Evolutionary conservation across 2,113 vertebrate genomes (phyloP), one percentile per base, ranked within the genome.

Genomic region (Pedetes capensis): DNA sequence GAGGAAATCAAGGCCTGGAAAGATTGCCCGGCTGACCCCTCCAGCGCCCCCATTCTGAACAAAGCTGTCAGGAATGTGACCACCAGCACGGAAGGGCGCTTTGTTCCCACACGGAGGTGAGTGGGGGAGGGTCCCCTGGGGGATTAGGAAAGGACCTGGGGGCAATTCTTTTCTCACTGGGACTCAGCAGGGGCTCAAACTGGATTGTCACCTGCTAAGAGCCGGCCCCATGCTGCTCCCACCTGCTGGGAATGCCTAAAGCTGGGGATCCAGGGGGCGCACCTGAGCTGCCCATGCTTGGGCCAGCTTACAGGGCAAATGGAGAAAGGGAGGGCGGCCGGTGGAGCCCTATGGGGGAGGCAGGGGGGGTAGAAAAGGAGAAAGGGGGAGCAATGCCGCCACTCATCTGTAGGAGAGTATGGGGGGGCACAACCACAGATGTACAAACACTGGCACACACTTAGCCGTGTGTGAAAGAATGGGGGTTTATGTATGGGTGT

Each of bases 101-200:
- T 96, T 97, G 96, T 97, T 92, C 85, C 53, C 5, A 39, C 18
- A 63, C 29, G 20, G 94, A 94, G 94, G 84, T 66, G 37, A 66
- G 29, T 85, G 93, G 86, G 87, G 95, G 93, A 80, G 87, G 87
- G 79, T 9, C 53, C 2, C 0, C 2, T 63, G 34, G 75, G 47
- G 94, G 97, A 96, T 96, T 97, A 97, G 68, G 68, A 55, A 75
- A 87, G 69, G 87, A 93, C 83, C 93, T 42, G 22, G 53, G 79
- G 96, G 96, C 76, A 78, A 96, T 94, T 96, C 95, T 84, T 97
- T 96, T 95, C 92, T 96, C 68, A 0, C 74, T 44, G 71, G 66
- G 80, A 59, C 95, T 92, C 93, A 27, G 49, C 8, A 4, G 95
- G 96, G 94, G 81, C 68, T 84, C 69, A 44, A 66, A 74, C 79